phyloP scores from a whole-genome alignment of 1,140 invertebrate species.

The Vanessa atalanta region DNA sequence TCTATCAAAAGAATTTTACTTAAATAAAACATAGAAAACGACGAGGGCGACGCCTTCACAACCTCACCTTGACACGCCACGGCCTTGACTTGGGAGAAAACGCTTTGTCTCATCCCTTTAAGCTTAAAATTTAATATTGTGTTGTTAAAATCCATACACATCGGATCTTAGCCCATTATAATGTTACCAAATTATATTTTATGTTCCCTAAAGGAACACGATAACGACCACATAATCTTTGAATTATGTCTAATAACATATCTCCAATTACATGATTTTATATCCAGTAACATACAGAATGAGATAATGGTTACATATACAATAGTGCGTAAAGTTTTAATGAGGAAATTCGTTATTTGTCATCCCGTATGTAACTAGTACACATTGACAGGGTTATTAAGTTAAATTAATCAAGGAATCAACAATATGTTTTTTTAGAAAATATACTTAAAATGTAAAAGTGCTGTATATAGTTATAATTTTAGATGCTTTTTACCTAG shows the following conservation, averaged over 20 bases:
- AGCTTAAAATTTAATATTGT: not conserved
- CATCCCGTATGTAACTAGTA: not conserved
- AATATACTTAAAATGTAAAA: no score
- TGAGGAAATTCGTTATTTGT: not conserved
- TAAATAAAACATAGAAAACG: conserved; percentile 65
- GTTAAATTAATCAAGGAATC: no score
- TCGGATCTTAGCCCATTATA: not conserved
- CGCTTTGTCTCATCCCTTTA: conserved; percentile 47
- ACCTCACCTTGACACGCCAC: conserved; percentile 65
- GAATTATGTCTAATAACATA: not conserved
- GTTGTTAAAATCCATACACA: not conserved
- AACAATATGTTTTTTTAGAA: no score
- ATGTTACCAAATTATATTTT: not conserved
- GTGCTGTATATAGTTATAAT: no score
- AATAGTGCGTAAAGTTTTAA: no score
- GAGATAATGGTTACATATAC: not conserved
- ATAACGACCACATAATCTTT: not conserved
- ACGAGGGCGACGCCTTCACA: conserved; percentile 65
- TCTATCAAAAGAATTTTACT: conserved; percentile 61
- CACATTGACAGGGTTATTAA: no score
- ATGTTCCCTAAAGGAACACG: conserved; percentile 1
- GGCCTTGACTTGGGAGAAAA: conserved; percentile 73
- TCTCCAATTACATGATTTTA: not conserved
- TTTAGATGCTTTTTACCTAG: no score
- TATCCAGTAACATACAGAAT: not conserved